Conservation (phyloP, 2,888 invertebrate species). For the Cephus rjabovi region DNA sequence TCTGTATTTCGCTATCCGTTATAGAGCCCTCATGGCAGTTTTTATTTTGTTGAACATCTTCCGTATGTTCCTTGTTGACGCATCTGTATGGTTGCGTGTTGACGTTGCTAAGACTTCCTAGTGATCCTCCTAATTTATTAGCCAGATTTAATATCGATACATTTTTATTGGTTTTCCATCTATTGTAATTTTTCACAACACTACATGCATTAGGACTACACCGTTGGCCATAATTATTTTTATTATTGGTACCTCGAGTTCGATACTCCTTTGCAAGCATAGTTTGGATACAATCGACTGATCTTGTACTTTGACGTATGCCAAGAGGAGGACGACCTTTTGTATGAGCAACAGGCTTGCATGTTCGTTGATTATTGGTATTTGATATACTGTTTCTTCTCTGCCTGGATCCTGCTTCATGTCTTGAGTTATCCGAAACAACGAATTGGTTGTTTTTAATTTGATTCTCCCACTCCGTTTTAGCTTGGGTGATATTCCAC, state of each 20-base stretch:
- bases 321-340: constrained; percentile 29
- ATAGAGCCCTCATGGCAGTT: constrained; percentile 13
- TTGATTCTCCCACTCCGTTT: constrained; percentile 52
- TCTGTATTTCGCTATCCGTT: constrained; percentile 13
- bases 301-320: constrained; percentile 41
- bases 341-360: constrained; percentile 31
- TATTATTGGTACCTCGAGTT: constrained; percentile 24
- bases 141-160: constrained; percentile 32
- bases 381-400: constrained; percentile 37
- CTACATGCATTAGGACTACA: neutral
- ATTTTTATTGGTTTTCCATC: constrained; percentile 26
- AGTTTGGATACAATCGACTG: constrained; percentile 52
- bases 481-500: constrained; percentile 51
- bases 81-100: constrained; percentile 26
- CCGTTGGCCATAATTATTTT: constrained; percentile 18
- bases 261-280: constrained; percentile 43
- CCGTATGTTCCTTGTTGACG: constrained; percentile 9
- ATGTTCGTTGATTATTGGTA: constrained; percentile 27
- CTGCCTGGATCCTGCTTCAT: constrained; percentile 18
- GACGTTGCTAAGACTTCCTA: constrained; percentile 34
- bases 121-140: constrained; percentile 44
- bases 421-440: constrained; percentile 21
- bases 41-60: constrained; percentile 11
- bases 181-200: constrained; percentile 6
- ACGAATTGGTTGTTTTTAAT: constrained; percentile 30